Percentiles rank a stretch among this genome's conserved stretches.
Conservation (phyloP, 2,888 invertebrate genomes). For the Lycia hirtaria region DNA sequence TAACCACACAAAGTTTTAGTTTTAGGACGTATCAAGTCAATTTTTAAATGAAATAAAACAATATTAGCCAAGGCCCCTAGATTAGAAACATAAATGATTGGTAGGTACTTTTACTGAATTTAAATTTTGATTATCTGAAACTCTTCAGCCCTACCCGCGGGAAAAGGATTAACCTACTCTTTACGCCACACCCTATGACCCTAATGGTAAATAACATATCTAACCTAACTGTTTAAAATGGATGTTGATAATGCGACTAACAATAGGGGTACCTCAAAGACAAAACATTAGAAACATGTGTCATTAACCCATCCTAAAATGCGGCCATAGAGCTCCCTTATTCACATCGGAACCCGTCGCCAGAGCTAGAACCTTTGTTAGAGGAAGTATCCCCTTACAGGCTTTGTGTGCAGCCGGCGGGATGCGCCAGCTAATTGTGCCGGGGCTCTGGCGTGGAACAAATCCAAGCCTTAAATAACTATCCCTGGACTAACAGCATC, state of each 20-base stretch:
- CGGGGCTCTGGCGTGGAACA: conserved; percentile 71
- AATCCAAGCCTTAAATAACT: conserved; percentile 72
- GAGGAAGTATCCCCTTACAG: conserved; percentile 82
- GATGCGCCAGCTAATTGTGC: conserved; percentile 76
- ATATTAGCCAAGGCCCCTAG: too few species aligned
- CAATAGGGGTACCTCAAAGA: neutral
- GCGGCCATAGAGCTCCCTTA: conserved; percentile 48
- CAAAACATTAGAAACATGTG: conserved; percentile 13
- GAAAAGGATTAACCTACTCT: too few species aligned
- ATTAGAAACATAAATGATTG: too few species aligned
- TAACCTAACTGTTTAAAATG: too few species aligned
- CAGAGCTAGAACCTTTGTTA: conserved; percentile 74
- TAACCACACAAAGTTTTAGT: too few species aligned
- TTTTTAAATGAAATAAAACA: too few species aligned
- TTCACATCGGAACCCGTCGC: conserved; percentile 59
- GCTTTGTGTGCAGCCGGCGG: conserved; percentile 73
- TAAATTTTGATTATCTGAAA: too few species aligned
- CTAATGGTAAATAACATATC: too few species aligned
- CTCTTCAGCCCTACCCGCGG: too few species aligned
- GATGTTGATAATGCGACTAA: neutral
- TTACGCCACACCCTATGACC: too few species aligned
- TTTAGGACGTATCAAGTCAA: too few species aligned
- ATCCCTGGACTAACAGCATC: conserved; percentile 62
- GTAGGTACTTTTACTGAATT: too few species aligned
- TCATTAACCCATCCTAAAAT: conserved; percentile 30